Evolutionary conservation across 2,113 vertebrate species (phyloP).

Genomic region (Dasyornis broadbenti): DNA sequence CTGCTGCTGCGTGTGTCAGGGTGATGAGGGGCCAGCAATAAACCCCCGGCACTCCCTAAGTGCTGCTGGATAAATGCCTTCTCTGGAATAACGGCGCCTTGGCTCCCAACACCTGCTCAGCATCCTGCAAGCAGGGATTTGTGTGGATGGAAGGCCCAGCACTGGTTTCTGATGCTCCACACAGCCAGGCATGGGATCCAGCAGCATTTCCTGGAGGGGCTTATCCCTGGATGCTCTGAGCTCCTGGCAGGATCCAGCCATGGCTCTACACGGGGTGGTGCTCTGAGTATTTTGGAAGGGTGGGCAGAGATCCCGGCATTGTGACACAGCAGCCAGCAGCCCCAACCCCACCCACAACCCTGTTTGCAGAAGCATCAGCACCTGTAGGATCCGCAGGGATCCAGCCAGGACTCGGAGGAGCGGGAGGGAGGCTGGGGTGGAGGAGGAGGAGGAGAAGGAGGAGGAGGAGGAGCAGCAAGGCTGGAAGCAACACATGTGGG

Average conservation of each 20-base stretch:
- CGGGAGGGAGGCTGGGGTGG: background rate
- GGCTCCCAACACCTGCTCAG: background rate
- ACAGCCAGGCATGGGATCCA: background rate
- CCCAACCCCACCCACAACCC: fast-evolving
- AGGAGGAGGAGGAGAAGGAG: background rate
- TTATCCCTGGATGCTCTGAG: background rate
- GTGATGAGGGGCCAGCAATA: background rate
- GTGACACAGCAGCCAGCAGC: background rate
- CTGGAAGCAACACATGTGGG: background rate
- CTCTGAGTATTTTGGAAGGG: background rate
- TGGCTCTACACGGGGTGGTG: fast-evolving
- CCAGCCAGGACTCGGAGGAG: fast-evolving
- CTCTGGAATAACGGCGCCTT: background rate
- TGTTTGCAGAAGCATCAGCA: fast-evolving
- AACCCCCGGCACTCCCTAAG: background rate
- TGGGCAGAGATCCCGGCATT: fast-evolving
- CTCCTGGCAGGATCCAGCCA: fast-evolving
- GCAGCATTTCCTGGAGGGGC: background rate
- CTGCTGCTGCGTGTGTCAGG: background rate
- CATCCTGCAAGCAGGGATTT: fast-evolving
- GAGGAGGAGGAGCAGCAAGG: background rate
- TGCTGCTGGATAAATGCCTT: background rate
- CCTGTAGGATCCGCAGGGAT: background rate
- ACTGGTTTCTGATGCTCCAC: fast-evolving
- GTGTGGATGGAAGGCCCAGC: fast-evolving